Evolutionary conservation across 2,113 vertebrate species (phyloP).

Genomic region (Noctilio leporinus): DNA sequence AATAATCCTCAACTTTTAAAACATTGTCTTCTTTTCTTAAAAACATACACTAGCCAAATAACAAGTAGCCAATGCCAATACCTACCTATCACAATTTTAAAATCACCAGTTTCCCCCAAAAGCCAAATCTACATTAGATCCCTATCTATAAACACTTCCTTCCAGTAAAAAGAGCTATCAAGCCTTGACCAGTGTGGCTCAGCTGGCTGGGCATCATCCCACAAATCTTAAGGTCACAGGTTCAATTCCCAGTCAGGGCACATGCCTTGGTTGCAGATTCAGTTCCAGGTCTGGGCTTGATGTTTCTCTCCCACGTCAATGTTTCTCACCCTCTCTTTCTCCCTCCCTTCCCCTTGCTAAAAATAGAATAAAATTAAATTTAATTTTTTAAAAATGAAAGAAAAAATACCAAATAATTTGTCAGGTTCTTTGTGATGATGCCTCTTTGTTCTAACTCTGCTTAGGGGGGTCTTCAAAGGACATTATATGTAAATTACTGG

Average conservation of each 20-base stretch:
- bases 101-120: not conserved
- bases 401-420: not conserved
- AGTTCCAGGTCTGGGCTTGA: too few relatives aligned
- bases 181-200: too few relatives aligned
- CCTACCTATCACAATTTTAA: not conserved
- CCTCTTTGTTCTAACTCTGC: not conserved
- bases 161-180: not conserved
- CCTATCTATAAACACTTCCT: not conserved
- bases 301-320: too few relatives aligned
- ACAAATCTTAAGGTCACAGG: too few relatives aligned
- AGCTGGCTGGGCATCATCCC: too few relatives aligned
- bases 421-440: not conserved
- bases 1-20: not conserved
- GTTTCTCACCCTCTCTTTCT: too few relatives aligned
- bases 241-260: too few relatives aligned
- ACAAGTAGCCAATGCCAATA: not conserved
- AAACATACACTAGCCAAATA: not conserved
- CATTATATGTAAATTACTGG: conserved; percentile 13
- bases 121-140: not conserved
- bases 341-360: too few relatives aligned
- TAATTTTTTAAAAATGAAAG: too few relatives aligned
- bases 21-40: not conserved
- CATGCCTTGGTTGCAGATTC: too few relatives aligned
- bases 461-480: not conserved
- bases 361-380: too few relatives aligned